Conservation (phyloP, 2,797 vertebrate genomes). For the Mormyrus hasselquistii region DNA sequence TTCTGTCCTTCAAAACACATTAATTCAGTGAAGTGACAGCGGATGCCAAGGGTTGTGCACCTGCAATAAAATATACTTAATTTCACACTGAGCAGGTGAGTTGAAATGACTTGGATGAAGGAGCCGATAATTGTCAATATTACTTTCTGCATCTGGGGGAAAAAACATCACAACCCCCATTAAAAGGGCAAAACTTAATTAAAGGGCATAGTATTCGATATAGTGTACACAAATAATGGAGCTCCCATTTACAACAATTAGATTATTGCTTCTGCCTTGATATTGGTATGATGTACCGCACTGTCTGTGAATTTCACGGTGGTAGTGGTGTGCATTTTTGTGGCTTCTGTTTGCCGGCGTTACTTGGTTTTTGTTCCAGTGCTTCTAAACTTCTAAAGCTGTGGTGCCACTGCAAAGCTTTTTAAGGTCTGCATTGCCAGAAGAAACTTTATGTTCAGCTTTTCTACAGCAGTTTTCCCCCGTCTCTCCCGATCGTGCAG, state of each 20-base stretch:
- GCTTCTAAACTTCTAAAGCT: background rate
- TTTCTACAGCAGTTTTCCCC: background rate
- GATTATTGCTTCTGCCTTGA: background rate
- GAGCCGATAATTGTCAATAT: constrained; percentile 1
- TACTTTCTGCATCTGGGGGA: background rate
- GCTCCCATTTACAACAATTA: background rate
- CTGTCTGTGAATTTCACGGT: background rate
- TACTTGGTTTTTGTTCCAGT: background rate
- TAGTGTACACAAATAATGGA: background rate
- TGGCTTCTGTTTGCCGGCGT: background rate
- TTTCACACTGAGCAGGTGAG: background rate
- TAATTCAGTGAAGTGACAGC: background rate
- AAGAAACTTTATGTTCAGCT: background rate
- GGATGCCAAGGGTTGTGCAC: background rate
- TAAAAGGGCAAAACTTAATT: background rate
- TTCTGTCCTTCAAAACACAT: background rate
- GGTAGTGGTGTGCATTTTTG: background rate
- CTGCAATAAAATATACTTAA: background rate
- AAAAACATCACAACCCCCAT: background rate
- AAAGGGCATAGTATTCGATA: background rate
- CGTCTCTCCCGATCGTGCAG: background rate
- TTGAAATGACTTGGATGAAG: background rate
- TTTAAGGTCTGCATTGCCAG: background rate
- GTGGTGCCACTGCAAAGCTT: background rate
- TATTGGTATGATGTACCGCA: background rate